phyloP scores from a whole-genome alignment of 2,888 invertebrate species.

The Ariolimax columbianus region DNA sequence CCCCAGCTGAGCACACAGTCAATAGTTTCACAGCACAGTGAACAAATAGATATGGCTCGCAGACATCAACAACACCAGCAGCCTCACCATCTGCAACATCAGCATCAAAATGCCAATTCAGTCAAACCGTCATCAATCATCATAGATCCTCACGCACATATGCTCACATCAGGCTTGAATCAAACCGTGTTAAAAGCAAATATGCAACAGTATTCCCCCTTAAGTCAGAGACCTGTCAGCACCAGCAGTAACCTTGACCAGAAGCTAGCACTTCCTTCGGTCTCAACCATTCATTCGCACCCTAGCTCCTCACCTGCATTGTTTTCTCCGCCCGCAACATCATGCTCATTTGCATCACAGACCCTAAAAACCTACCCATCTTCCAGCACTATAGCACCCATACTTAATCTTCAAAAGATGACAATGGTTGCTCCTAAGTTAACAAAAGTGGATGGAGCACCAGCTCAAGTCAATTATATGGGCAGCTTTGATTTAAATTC shows the following conservation, averaged over 20 bases:
- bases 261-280: neutral
- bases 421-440: constrained; percentile 16
- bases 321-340: neutral
- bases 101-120: constrained; percentile 6
- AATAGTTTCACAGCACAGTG: constrained; percentile 16
- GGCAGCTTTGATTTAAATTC: constrained; percentile 48
- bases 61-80: constrained; percentile 26
- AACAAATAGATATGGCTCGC: constrained; percentile 11
- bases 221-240: neutral
- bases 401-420: constrained; percentile 3
- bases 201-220: constrained; percentile 10
- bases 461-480: constrained; percentile 50
- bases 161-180: constrained; percentile 34
- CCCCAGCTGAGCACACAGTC: constrained; percentile 35
- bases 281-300: neutral
- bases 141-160: constrained; percentile 41
- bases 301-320: neutral
- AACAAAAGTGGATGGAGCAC: constrained; percentile 30
- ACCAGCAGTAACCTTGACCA: neutral
- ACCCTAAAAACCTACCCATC: constrained; percentile 11
- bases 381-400: neutral
- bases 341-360: neutral
- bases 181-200: constrained; percentile 18
- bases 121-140: constrained; percentile 22
- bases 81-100: constrained; percentile 5